Percentiles rank a stretch among this genome's conserved stretches.
These are phyloP conservation scores for Amphiprion clarkii DNA, from an alignment of 2,797 vertebrate genomes.

Conservation along the genomic window DNA sequence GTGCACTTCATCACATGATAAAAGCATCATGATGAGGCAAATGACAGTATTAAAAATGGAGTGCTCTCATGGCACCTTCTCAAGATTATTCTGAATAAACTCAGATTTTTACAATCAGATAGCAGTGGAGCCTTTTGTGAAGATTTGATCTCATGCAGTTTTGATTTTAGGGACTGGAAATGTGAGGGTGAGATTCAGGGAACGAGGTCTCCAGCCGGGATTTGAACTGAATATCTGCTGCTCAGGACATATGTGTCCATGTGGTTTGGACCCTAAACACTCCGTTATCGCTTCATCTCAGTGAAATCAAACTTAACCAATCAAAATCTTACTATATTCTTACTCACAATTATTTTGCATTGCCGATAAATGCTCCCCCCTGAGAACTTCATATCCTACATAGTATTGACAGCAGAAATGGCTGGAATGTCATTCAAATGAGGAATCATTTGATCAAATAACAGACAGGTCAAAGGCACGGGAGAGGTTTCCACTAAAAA, in stretches of 20 bases:
- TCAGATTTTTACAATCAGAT: background rate
- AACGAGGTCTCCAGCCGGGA: too few relatives aligned
- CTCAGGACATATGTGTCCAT: too few relatives aligned
- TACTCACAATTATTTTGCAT: conserved; percentile 34
- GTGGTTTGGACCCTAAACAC: too few relatives aligned
- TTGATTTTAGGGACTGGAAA: too few relatives aligned
- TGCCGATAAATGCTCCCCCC: conserved; percentile 5
- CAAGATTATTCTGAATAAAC: background rate
- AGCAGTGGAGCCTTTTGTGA: too few relatives aligned
- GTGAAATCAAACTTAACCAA: background rate
- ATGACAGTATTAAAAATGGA: too few relatives aligned
- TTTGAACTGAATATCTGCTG: too few relatives aligned
- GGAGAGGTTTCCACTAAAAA: conserved; percentile 22
- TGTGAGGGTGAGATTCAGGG: too few relatives aligned
- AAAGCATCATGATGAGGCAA: conserved; percentile 11
- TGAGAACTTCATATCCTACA: conserved; percentile 21
- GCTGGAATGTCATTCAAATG: conserved; percentile 34
- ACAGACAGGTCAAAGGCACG: conserved; percentile 53
- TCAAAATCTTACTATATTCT: conserved; percentile 4
- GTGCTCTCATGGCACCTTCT: background rate
- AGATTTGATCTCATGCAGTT: too few relatives aligned
- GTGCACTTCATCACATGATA: conserved; percentile 19
- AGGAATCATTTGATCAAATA: conserved; percentile 37
- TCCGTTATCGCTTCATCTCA: too few relatives aligned
- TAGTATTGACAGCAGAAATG: conserved; percentile 37